Base-by-base conservation (phyloP, 2,113 vertebrate species). In the Erpornis zantholeuca region DNA sequence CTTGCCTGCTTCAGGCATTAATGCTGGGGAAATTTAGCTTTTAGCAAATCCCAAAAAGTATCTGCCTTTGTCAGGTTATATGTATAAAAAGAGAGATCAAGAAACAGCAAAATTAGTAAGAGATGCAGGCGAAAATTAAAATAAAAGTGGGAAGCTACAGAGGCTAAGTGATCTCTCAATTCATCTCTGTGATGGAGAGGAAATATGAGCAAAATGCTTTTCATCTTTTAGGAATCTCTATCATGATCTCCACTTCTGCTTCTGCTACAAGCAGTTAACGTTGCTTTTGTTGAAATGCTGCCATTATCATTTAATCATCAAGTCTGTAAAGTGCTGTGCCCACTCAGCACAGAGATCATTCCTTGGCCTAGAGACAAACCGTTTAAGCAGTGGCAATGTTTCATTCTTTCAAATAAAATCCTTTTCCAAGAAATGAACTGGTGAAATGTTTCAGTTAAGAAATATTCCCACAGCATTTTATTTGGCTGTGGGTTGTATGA, bases 321-420 rank as follows among this genome's bases (percentile, higher is more conserved):
- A 22, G 60, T 54, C 27, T 86, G 80, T 77, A 63, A 88, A 92
- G 52, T 83, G 76, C 88, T 70, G 79, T 93, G 72, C 86, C 88
- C 60, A 54, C 72, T 97, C 91, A 86, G 68, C 9, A 4, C 45
- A 22, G 76, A 44, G 86, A 83, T 92, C 3, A 1, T 81, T 92
- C 60, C 69, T 77, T 93, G 95, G 92, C 92, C 86, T 90, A 33
- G 38, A 71, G 90, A 95, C 82, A 97, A 96, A 83, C 71, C 0
- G 0, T 66, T 86, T 83, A 88, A 95, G 86, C 2, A 0, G 44
- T 36, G 40, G 75, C 27, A 38, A 28, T 66, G 64, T 71, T 94
- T 90, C 82, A 83, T 95, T 81, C 64, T 54, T 83, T 81, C 82
- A 90, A 86, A 86, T 66, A 83, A 88, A 92, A 81, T 70, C 42